Base-by-base conservation (phyloP, 2,888 invertebrate genomes). In the Coecobrya sp. region DNA sequence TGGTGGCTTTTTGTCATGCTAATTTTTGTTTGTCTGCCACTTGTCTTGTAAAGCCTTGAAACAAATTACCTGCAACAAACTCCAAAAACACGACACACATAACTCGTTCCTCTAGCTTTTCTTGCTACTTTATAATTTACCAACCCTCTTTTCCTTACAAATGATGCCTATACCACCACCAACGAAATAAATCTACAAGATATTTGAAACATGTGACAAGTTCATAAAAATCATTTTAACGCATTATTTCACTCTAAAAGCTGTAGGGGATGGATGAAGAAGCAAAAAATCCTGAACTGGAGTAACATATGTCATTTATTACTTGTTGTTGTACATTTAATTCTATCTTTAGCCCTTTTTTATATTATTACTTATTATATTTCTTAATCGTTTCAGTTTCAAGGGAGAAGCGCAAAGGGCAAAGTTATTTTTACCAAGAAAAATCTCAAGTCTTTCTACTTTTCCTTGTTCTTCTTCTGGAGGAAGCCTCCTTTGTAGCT, bases 401-500 rank as follows among this genome's bases (percentile, higher is more conserved):
- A 42, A 42, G 25, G 49, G 45, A 45, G 49, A 2, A 49, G 42
- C 42, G 8, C 73, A 76, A 25, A 52, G 42, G 27, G 27, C 22
- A 30, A 68, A 59, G 68, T 36, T n/a, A 36, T n/a, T 25, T 76
- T 76, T 49, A 19, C 10, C 42, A 76, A 49, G 7, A 25, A 76
- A 76, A 49, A 0, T 76, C 42, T 49, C 76, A 45, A n/a, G 27
- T 70, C 13, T 13, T 70, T 7, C n/a, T 73, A 0, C n/a, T 65
- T 42, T 42, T 84, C 1, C n/a, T 55, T 49, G 11, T 76, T 42
- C 76, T 52, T 27, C 62, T 49, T 76, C 79, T 79, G 79, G 70
- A 86, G 82, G 82, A 68, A 81, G 73, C 84, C 85, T 82, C 88
- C 88, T 70, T 70, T 91, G 87, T 82, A 82, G 91, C 86, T 91